Conservation (phyloP, 2,113 vertebrate genomes). For the Oreochromis niloticus region DNA sequence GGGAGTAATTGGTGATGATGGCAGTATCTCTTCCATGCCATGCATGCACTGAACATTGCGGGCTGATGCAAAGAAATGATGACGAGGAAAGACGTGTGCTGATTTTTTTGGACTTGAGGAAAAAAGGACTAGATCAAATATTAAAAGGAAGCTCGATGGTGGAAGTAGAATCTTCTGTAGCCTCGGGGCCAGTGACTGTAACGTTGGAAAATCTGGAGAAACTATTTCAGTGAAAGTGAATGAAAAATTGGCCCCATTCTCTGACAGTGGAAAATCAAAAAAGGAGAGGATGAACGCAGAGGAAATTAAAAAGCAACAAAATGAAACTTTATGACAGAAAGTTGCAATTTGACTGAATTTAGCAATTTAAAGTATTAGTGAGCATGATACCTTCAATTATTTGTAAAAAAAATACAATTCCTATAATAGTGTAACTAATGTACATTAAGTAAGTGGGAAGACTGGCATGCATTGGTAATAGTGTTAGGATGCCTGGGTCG, state of each 20-base stretch:
- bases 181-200: neutral
- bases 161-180: neutral
- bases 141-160: neutral
- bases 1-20: slow-evolving; percentile 2
- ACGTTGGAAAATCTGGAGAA: neutral
- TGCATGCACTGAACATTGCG: neutral
- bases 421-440: neutral
- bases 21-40: neutral
- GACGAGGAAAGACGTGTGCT: neutral
- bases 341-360: neutral
- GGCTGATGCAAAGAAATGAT: neutral
- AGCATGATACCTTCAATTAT: neutral
- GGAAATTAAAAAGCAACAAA: neutral
- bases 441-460: neutral
- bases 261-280: neutral
- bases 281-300: neutral
- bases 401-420: neutral
- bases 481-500: no score
- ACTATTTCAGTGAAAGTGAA: neutral
- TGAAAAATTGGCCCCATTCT: neutral
- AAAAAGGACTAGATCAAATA: neutral
- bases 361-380: neutral
- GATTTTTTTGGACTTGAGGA: neutral
- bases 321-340: neutral
- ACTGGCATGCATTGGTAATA: neutral